These are phyloP conservation scores for Hydra vulgaris DNA, from an alignment of 30 jellyfish, hydroid and myxozoan genomes.

Conservation along the genomic window DNA sequence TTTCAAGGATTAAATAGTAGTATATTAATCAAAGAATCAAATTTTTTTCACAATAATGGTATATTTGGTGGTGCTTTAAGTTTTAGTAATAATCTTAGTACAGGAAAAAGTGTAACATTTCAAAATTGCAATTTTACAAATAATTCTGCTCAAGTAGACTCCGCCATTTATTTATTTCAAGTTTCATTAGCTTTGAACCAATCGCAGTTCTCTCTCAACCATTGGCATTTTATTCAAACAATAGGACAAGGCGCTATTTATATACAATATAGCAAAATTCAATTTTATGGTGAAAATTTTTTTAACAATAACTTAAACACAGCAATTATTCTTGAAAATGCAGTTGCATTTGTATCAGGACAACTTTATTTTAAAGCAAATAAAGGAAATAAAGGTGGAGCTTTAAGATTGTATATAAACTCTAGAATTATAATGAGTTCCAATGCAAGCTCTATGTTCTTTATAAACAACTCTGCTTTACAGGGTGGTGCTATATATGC, in stretches of 20 bases:
- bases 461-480: not conserved
- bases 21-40: not conserved
- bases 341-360: not conserved
- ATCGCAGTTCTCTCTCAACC: not conserved
- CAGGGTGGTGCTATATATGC: conserved; percentile 25
- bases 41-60: not conserved
- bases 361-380: not conserved
- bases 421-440: conserved; percentile 7
- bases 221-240: not conserved
- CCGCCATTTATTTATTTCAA: not conserved
- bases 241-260: conserved; percentile 9
- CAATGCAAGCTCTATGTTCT: not conserved
- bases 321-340: conserved; percentile 9
- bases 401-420: conserved; percentile 5
- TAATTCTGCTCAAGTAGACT: conserved; percentile 14
- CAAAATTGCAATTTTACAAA: not conserved
- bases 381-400: conserved; percentile 20
- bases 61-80: conserved; percentile 19
- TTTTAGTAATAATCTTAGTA: no score
- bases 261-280: not conserved
- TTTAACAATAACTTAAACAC: not conserved
- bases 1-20: not conserved
- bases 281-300: not conserved
- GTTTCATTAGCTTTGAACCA: not conserved
- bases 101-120: no score